These are phyloP conservation scores for Cordilura impudica DNA, from an alignment of 2,888 invertebrate genomes.

Conservation along the genomic window DNA sequence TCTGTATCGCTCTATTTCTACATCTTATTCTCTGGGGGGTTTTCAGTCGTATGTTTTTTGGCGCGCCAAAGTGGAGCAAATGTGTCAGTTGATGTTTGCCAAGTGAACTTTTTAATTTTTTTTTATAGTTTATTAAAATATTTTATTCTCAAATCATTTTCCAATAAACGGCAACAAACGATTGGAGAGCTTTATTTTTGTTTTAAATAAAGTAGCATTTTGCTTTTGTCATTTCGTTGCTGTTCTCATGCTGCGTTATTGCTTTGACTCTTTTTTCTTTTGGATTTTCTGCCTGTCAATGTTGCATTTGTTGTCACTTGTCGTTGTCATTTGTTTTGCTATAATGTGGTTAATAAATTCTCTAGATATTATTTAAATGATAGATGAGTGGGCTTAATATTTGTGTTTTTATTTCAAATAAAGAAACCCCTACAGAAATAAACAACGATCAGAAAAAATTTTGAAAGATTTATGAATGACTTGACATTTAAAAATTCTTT, in stretches of 20 bases:
- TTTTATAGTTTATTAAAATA: conserved; percentile 43
- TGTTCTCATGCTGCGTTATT: neutral
- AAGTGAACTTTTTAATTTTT: conserved; percentile 40
- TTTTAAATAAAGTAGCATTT: conserved; percentile 28
- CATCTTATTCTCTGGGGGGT: conserved; percentile 26
- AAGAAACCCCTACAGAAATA: conserved; percentile 2
- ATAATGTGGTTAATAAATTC: conserved; percentile 42
- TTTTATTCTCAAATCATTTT: conserved; percentile 22
- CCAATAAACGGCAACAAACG: neutral
- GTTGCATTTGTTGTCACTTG: conserved; percentile 62
- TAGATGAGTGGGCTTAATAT: conserved; percentile 54
- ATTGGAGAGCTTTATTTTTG: neutral
- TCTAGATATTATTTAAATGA: conserved; percentile 35
- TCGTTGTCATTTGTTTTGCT: conserved; percentile 53
- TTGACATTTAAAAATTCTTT: conserved; percentile 22
- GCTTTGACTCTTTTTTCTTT: conserved; percentile 19
- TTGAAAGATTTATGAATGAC: conserved; percentile 51
- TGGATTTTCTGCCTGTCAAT: conserved; percentile 46
- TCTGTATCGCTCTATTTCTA: conserved; percentile 7
- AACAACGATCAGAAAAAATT: conserved; percentile 29
- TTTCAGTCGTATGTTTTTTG: conserved; percentile 18
- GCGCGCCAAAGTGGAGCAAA: conserved; percentile 56
- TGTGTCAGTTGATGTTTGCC: conserved; percentile 56
- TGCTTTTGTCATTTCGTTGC: neutral
- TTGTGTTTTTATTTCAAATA: neutral